phyloP scores from a whole-genome alignment of 2,888 invertebrate species.

The Catocala sponsa region DNA sequence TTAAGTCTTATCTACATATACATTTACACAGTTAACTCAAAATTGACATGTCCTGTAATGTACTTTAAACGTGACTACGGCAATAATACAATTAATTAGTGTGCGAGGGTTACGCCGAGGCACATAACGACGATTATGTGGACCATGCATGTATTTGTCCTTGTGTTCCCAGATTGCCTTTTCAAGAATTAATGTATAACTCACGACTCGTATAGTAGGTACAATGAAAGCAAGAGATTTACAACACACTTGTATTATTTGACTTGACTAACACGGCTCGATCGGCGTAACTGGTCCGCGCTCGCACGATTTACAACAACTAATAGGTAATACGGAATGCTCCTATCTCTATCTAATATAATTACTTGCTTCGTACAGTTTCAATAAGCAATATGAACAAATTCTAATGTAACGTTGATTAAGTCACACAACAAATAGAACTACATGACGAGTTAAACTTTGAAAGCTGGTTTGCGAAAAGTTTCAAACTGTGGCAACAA shows the following conservation, averaged over 20 bases:
- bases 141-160: constrained; percentile 44
- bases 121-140: not conserved
- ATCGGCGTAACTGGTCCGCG: constrained; percentile 56
- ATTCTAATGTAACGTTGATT: constrained; percentile 30
- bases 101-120: constrained; percentile 30
- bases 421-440: too few relatives aligned
- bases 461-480: too few relatives aligned
- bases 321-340: constrained; percentile 56
- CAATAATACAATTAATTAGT: constrained; percentile 56
- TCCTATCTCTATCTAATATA: constrained; percentile 55
- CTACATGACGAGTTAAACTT: too few relatives aligned
- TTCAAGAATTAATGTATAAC: constrained; percentile 70
- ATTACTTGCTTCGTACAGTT: constrained; percentile 51
- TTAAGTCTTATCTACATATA: constrained; percentile 48
- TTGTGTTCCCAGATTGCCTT: constrained; percentile 63
- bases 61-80: constrained; percentile 48
- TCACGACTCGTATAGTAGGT: constrained; percentile 70
- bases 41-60: constrained; percentile 37
- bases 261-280: constrained; percentile 64
- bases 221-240: constrained; percentile 75
- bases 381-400: constrained; percentile 43
- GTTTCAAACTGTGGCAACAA: too few relatives aligned
- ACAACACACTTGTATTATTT: constrained; percentile 69
- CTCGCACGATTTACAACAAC: constrained; percentile 51
- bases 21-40: constrained; percentile 29